Conservation (phyloP, 2,113 vertebrate genomes). For the Siniperca chuatsi region DNA sequence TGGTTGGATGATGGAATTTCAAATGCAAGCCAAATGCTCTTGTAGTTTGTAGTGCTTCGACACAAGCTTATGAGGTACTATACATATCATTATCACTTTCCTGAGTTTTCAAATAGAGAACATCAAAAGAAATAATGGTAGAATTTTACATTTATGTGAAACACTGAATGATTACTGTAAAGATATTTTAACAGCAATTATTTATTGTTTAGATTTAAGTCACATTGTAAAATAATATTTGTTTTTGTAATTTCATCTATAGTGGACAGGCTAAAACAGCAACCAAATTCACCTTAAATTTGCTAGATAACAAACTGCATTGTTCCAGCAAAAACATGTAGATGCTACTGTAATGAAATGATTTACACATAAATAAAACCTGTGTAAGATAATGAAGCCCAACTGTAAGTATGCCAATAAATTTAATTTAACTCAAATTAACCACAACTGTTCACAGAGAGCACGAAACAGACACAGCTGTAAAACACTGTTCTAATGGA, state of each 20-base stretch:
- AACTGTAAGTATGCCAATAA: slow-evolving; percentile 91
- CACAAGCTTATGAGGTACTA: slow-evolving; percentile 98
- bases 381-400: slow-evolving; percentile 62
- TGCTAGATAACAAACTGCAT: slow-evolving; percentile 29
- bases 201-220: slow-evolving; percentile 55
- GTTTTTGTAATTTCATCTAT: slow-evolving; percentile 31
- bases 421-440: slow-evolving; percentile 93
- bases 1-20: slow-evolving; percentile 90
- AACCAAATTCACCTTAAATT: slow-evolving; percentile 48
- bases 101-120: slow-evolving; percentile 89
- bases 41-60: slow-evolving; percentile 93
- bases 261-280: slow-evolving; percentile 41
- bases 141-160: slow-evolving; percentile 89
- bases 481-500: slow-evolving; percentile 93
- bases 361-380: slow-evolving; percentile 48
- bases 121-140: slow-evolving; percentile 57
- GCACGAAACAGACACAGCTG: slow-evolving; percentile 93
- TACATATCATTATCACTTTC: slow-evolving; percentile 98
- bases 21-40: slow-evolving; percentile 92
- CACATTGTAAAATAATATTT: slow-evolving; percentile 45
- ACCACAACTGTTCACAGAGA: slow-evolving; percentile 92
- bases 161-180: slow-evolving; percentile 79
- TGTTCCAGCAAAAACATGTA: slow-evolving; percentile 22
- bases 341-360: slow-evolving; percentile 41
- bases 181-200: slow-evolving; percentile 64